Percentiles rank a stretch among this genome's conserved stretches.
Conservation (phyloP, 2,888 invertebrate genomes). For the Epirrhoe tristata region DNA sequence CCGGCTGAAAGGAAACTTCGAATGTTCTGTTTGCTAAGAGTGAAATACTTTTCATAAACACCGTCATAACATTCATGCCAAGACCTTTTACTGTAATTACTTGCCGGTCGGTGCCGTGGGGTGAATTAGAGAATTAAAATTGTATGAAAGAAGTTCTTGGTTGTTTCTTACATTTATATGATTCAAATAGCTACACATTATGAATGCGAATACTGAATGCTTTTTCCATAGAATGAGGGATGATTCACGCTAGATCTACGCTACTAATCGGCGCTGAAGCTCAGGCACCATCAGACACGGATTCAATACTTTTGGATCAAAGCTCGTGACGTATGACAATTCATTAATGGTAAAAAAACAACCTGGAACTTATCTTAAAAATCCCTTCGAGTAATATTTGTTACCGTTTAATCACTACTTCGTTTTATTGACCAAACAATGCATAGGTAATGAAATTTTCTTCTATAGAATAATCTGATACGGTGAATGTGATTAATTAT, state of each 20-base stretch:
- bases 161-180: slow-evolving; percentile 67
- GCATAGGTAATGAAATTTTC: no score
- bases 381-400: no score
- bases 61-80: slow-evolving; percentile 83
- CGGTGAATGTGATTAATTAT: no score
- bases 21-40: slow-evolving; percentile 65
- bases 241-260: background rate
- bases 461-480: no score
- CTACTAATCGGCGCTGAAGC: background rate
- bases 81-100: slow-evolving; percentile 85
- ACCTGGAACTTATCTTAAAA: no score
- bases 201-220: background rate
- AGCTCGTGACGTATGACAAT: no score
- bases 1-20: slow-evolving; percentile 65
- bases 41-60: slow-evolving; percentile 82
- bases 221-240: background rate
- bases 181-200: slow-evolving; percentile 44
- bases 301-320: background rate
- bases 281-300: background rate
- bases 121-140: slow-evolving; percentile 81
- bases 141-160: slow-evolving; percentile 77
- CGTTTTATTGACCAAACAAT: no score
- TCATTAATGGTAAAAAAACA: no score
- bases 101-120: slow-evolving; percentile 62
- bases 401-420: no score